Percentiles rank a stretch among this genome's conserved stretches.
phyloP scores from a whole-genome alignment of 2,888 invertebrate species.

The Meloe dianella region DNA sequence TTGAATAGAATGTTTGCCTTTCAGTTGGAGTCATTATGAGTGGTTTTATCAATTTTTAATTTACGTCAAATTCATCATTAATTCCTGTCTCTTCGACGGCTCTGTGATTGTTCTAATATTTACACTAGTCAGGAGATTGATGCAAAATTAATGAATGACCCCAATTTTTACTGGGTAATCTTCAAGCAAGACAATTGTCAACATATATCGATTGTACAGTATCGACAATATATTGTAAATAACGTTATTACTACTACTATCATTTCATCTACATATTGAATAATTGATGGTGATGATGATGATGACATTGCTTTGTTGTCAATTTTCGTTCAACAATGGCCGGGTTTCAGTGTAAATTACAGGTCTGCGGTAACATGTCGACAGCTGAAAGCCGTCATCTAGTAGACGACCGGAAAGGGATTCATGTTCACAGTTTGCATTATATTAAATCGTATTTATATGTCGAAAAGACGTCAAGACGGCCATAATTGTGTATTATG shows the following conservation, averaged over 20 bases:
- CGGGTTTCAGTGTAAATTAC: constrained; percentile 41
- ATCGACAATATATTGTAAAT: not conserved
- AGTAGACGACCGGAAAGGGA: constrained; percentile 50
- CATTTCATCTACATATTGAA: not conserved
- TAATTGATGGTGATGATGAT: not conserved
- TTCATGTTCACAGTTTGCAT: constrained; percentile 51
- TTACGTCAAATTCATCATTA: not conserved
- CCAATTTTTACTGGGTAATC: not conserved
- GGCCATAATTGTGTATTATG: constrained; percentile 42
- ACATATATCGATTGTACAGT: too few species aligned
- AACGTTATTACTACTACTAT: not conserved
- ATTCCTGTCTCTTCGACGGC: not conserved
- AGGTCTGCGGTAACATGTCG: constrained; percentile 42
- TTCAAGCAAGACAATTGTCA: not conserved
- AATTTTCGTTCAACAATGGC: constrained; percentile 31
- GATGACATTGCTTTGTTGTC: constrained; percentile 31
- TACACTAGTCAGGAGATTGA: not conserved
- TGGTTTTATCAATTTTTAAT: not conserved
- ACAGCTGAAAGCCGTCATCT: constrained; percentile 46
- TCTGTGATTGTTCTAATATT: not conserved
- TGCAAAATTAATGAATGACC: not conserved
- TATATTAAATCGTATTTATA: constrained; percentile 50
- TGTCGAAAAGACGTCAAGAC: constrained; percentile 48
- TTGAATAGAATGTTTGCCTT: too few species aligned
- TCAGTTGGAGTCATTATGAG: not conserved